phyloP scores from a whole-genome alignment of 1,140 invertebrate genomes.

The Ridgeia piscesae region DNA sequence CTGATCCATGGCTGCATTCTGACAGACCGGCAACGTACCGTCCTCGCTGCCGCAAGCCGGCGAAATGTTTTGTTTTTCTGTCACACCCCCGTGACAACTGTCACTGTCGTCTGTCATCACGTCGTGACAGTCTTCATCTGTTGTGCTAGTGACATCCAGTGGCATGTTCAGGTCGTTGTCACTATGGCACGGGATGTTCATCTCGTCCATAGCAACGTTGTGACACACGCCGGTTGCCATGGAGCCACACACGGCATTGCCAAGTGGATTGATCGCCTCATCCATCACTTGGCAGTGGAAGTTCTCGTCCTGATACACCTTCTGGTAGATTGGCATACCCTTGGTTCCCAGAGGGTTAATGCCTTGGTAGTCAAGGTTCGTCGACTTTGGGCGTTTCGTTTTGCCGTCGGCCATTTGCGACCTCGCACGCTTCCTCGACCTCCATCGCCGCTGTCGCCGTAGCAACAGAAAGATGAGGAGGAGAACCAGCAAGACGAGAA shows the following conservation, averaged over 20 bases:
- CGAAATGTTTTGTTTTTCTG: conserved; percentile 1
- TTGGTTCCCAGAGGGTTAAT: conserved; percentile 12
- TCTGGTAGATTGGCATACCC: background rate
- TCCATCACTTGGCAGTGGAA: background rate
- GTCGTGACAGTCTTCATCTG: background rate
- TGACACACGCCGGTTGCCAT: background rate
- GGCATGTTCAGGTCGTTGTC: background rate
- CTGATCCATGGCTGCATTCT: background rate
- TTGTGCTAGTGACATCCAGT: background rate
- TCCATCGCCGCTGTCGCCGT: background rate
- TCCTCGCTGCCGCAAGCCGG: background rate
- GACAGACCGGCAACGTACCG: background rate
- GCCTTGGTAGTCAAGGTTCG: conserved; percentile 14
- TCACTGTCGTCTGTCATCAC: background rate
- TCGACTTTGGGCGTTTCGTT: conserved; percentile 18
- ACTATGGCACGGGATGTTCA: background rate
- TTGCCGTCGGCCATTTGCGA: background rate
- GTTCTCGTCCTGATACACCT: conserved; percentile 2
- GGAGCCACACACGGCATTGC: background rate
- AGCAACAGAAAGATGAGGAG: conserved; percentile 10
- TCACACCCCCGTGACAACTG: background rate
- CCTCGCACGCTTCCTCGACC: background rate
- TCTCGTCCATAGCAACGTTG: background rate
- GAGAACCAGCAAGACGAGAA: background rate
- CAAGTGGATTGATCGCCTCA: background rate